Percentiles rank a stretch among this genome's conserved stretches.
phyloP scores from a whole-genome alignment of 2,888 invertebrate genomes.

The Chrysina gloriosa region DNA sequence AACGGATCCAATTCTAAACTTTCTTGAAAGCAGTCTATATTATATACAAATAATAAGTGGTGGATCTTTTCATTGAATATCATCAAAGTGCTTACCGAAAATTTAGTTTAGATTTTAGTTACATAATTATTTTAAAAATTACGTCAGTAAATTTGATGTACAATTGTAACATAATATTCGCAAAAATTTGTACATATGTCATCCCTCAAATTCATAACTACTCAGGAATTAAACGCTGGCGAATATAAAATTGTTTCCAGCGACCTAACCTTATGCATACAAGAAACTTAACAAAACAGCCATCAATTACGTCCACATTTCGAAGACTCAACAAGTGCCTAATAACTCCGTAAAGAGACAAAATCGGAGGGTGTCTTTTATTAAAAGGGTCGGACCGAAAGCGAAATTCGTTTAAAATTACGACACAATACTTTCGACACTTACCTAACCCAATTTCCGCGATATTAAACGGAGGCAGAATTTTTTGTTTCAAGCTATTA shows the following conservation, averaged over 20 bases:
- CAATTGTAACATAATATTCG: too few relatives aligned
- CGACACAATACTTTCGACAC: slow-evolving; percentile 25
- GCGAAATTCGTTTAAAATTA: slow-evolving; percentile 28
- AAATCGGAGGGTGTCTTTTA: slow-evolving; percentile 30
- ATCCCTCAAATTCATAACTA: background rate
- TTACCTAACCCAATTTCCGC: slow-evolving; percentile 31
- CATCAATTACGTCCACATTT: slow-evolving; percentile 27
- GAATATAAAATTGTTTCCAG: slow-evolving; percentile 1
- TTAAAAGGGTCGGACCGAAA: slow-evolving; percentile 18
- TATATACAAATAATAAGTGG: too few relatives aligned
- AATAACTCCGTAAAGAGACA: slow-evolving; percentile 31
- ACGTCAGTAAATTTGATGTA: too few relatives aligned
- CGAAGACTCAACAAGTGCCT: slow-evolving; percentile 29
- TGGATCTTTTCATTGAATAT: too few relatives aligned
- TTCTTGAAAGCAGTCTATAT: too few relatives aligned
- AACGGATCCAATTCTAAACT: too few relatives aligned
- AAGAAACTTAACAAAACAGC: slow-evolving; percentile 21
- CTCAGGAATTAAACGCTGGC: background rate
- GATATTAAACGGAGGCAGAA: slow-evolving; percentile 1
- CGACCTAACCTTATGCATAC: background rate
- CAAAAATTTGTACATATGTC: too few relatives aligned
- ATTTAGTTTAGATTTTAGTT: too few relatives aligned
- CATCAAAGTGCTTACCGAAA: too few relatives aligned
- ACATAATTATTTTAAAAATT: too few relatives aligned
- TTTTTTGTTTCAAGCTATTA: background rate